Evolutionary conservation across 2,797 vertebrate species (phyloP).

Genomic region (Oophaga sylvatica): DNA sequence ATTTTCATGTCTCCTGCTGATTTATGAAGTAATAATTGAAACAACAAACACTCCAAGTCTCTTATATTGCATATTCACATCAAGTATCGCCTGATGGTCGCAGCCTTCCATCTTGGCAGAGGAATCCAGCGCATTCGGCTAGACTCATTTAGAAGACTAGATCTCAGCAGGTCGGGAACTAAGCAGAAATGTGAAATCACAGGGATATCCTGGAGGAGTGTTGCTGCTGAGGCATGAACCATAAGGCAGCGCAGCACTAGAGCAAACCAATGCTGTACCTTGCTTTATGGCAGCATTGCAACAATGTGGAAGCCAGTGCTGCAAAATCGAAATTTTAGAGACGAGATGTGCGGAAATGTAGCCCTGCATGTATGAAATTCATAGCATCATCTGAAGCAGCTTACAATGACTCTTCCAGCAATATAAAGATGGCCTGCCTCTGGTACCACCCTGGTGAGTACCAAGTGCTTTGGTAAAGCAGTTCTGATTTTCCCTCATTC

Average conservation of each 20-base stretch:
- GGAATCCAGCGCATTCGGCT: neutral
- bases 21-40: no score
- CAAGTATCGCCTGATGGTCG: slow-evolving; percentile 8
- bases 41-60: neutral
- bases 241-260: neutral
- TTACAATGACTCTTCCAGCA: neutral
- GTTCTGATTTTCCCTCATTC: neutral
- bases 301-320: neutral
- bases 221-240: no score
- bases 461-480: neutral
- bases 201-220: neutral
- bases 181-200: neutral
- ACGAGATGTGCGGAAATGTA: neutral
- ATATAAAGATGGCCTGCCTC: neutral
- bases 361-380: neutral
- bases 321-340: neutral
- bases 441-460: neutral
- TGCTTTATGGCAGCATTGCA: neutral
- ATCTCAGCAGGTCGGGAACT: neutral
- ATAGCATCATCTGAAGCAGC: neutral
- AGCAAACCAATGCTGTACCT: neutral
- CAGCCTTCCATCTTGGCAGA: neutral
- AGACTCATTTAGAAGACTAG: neutral
- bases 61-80: slow-evolving; percentile 37
- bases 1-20: no score